Conservation (phyloP, 2,888 invertebrate genomes). For the Clusia tigrina region DNA sequence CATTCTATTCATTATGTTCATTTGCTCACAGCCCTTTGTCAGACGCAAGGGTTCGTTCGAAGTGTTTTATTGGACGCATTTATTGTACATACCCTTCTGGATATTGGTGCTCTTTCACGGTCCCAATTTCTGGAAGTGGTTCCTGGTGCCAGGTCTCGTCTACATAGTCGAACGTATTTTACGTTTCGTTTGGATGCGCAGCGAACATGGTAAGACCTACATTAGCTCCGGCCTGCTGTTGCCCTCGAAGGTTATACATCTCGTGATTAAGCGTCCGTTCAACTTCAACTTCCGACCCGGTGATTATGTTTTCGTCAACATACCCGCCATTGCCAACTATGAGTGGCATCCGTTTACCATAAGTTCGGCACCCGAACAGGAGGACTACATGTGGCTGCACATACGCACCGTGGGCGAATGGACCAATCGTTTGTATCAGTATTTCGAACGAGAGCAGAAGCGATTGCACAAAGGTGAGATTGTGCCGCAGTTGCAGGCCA, state of each 20-base stretch:
- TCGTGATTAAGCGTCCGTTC: conserved; percentile 86
- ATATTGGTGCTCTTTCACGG: conserved; percentile 83
- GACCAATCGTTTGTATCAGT: conserved; percentile 87
- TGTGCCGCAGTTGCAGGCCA: conserved; percentile 61
- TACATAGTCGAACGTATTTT: conserved; percentile 81
- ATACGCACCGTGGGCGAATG: conserved; percentile 93
- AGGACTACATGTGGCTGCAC: conserved; percentile 92
- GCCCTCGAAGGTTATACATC: conserved; percentile 89
- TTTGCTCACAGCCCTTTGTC: conserved; percentile 88
- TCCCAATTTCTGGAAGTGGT: conserved; percentile 96
- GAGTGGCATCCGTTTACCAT: conserved; percentile 99
- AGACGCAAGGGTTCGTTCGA: conserved; percentile 89
- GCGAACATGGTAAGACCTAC: conserved; percentile 85
- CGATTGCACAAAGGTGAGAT: conserved; percentile 75
- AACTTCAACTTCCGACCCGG: conserved; percentile 91
- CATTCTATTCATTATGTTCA: conserved; percentile 79
- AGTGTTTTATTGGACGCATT: conserved; percentile 95
- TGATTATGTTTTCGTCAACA: conserved; percentile 92
- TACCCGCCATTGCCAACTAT: conserved; percentile 88
- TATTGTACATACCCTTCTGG: conserved; percentile 90
- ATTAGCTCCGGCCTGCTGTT: conserved; percentile 86
- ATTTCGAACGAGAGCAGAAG: conserved; percentile 84
- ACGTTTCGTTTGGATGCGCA: conserved; percentile 70
- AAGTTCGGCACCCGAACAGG: conserved; percentile 93
- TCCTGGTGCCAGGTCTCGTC: conserved; percentile 80